These are phyloP conservation scores for Punctoribates punctum DNA, from an alignment of 2,888 invertebrate genomes.

Conservation along the genomic window DNA sequence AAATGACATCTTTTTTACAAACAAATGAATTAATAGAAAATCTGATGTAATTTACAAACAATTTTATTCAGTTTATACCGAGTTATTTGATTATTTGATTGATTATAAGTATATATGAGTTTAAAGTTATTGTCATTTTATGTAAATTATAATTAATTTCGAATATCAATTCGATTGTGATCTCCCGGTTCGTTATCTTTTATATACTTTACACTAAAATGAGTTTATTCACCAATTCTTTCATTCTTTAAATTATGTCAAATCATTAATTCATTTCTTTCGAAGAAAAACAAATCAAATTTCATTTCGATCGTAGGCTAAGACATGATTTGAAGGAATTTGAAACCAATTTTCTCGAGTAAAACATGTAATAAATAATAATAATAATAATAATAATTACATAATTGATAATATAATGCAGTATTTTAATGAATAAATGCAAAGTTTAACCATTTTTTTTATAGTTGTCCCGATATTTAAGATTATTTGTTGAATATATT, in stretches of 20 bases:
- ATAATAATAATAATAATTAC: background rate
- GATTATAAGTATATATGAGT: constrained; percentile 14
- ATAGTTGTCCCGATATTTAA: constrained; percentile 27
- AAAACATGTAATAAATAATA: background rate
- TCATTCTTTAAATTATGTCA: constrained; percentile 31
- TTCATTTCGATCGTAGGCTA: background rate
- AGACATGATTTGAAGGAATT: background rate
- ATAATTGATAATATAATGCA: constrained; percentile 15
- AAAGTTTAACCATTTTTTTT: constrained; percentile 6
- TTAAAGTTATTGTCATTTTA: constrained; percentile 28
- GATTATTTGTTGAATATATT: constrained; percentile 25
- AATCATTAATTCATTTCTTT: background rate
- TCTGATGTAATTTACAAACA: constrained; percentile 22
- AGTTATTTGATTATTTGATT: constrained; percentile 32
- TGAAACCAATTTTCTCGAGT: background rate
- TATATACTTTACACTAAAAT: background rate
- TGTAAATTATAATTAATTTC: background rate
- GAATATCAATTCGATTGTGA: constrained; percentile 7
- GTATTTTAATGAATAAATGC: constrained; percentile 1
- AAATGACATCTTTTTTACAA: background rate
- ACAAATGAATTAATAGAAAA: background rate
- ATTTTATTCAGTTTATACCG: constrained; percentile 16
- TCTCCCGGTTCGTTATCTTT: constrained; percentile 37
- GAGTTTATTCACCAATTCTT: constrained; percentile 5
- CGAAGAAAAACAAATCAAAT: too few relatives aligned